A percentile compares a stretch with the other conserved stretches of the same genome.
These are phyloP conservation scores for Crotalus horridus DNA, from an alignment of 2,113 vertebrate genomes.

Conservation along the genomic window DNA sequence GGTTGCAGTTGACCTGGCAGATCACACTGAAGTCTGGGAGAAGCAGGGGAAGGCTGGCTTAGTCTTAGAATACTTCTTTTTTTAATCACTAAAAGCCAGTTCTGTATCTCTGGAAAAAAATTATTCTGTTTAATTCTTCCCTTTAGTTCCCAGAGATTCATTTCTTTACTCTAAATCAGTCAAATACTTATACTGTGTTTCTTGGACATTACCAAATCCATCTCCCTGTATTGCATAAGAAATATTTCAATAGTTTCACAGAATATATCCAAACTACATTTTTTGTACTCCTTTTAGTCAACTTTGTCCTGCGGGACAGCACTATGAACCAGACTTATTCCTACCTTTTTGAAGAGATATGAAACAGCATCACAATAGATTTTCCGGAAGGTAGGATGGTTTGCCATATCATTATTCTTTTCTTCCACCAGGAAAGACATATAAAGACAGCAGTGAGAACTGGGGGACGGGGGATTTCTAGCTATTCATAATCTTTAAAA, in stretches of 20 bases:
- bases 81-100: neutral
- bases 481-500: neutral
- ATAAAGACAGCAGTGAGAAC: conserved; percentile 8
- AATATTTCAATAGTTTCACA: neutral
- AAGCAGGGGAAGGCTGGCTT: neutral
- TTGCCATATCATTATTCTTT: conserved; percentile 71
- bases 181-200: neutral
- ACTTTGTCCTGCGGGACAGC: neutral
- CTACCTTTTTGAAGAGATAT: conserved; percentile 84
- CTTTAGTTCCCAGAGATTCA: neutral
- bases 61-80: neutral
- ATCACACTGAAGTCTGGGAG: neutral
- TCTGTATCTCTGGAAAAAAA: neutral
- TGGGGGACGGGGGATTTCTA: neutral
- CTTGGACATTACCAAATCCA: neutral
- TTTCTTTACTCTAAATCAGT: neutral
- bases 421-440: conserved; percentile 55
- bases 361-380: conserved; percentile 76
- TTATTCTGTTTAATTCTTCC: neutral
- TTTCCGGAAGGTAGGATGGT: conserved; percentile 78
- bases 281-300: neutral
- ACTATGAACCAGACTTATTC: neutral
- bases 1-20: neutral
- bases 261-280: neutral
- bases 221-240: neutral